phyloP scores from a whole-genome alignment of 2,797 vertebrate species.

The Lindbergichthys nudifrons region DNA sequence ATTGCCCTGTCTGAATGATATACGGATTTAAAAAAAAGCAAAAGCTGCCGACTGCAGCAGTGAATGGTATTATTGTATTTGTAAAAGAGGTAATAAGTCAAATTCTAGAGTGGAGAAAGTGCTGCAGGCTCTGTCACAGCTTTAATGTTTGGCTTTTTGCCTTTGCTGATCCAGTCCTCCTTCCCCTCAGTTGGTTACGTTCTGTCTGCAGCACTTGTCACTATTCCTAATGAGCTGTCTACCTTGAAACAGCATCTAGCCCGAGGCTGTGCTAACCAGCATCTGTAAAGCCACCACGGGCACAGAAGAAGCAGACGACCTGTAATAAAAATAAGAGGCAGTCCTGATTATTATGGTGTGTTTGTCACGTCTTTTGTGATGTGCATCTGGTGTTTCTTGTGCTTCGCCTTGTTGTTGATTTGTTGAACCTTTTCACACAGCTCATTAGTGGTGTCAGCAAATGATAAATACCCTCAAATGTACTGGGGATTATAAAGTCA shows the following conservation, averaged over 20 bases:
- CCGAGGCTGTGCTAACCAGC: conserved; percentile 41
- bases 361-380: not conserved
- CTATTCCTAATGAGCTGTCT: conserved; percentile 59
- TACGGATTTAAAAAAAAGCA: not conserved
- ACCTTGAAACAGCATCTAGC: conserved; percentile 44
- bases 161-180: conserved; percentile 21
- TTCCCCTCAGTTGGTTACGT: conserved; percentile 29
- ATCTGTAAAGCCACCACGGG: conserved; percentile 42
- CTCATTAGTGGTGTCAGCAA: not conserved
- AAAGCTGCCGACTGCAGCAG: not conserved
- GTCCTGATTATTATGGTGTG: not conserved
- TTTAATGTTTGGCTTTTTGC: conserved; percentile 15
- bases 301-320: conserved; percentile 6
- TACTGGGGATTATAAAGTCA: conserved; percentile 4
- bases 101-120: conserved; percentile 7
- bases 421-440: not conserved
- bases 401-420: conserved; percentile 4
- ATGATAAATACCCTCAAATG: conserved; percentile 8
- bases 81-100: conserved; percentile 14
- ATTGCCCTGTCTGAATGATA: not conserved
- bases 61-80: conserved; percentile 15
- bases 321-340: conserved; percentile 26
- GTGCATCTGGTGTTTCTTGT: conserved; percentile 2
- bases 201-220: conserved; percentile 44
- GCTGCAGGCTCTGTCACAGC: conserved; percentile 24